Conservation (phyloP, 1,140 invertebrate genomes). For the Bombus sibiricus region DNA sequence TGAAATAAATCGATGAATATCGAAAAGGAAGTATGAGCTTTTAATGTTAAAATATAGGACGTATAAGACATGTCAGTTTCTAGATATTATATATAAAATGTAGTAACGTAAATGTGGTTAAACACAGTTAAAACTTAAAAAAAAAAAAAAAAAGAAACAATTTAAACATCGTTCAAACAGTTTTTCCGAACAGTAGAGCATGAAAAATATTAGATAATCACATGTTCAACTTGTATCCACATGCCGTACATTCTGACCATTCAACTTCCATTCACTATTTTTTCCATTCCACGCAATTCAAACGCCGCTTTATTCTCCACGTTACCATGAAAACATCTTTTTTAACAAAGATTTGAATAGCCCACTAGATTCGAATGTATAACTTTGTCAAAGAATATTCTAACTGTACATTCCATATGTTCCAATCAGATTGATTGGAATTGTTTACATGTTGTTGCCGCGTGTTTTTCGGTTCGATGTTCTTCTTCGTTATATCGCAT, state of each 20-base stretch:
- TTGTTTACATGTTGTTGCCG: too few species aligned
- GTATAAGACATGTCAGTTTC: too few species aligned
- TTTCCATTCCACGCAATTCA: background rate
- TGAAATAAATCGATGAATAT: too few species aligned
- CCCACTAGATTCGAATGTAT: background rate
- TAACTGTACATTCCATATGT: background rate
- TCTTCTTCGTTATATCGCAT: background rate
- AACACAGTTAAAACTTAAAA: too few species aligned
- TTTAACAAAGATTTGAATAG: background rate
- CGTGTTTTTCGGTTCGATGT: too few species aligned
- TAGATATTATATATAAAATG: too few species aligned
- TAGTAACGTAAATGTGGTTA: too few species aligned
- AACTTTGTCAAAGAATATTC: background rate
- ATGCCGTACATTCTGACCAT: background rate
- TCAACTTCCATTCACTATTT: background rate
- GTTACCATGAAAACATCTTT: background rate
- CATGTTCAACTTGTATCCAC: background rate
- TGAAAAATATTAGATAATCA: background rate
- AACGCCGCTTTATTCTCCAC: background rate
- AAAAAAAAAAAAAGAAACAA: too few species aligned
- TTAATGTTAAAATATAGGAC: too few species aligned
- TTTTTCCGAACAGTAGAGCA: background rate
- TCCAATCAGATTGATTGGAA: too few species aligned
- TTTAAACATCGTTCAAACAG: background rate
- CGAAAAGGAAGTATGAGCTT: too few species aligned